These are phyloP conservation scores for Orbicella faveolata DNA, from an alignment of 64 coral and sea anemone genomes.

Conservation along the genomic window DNA sequence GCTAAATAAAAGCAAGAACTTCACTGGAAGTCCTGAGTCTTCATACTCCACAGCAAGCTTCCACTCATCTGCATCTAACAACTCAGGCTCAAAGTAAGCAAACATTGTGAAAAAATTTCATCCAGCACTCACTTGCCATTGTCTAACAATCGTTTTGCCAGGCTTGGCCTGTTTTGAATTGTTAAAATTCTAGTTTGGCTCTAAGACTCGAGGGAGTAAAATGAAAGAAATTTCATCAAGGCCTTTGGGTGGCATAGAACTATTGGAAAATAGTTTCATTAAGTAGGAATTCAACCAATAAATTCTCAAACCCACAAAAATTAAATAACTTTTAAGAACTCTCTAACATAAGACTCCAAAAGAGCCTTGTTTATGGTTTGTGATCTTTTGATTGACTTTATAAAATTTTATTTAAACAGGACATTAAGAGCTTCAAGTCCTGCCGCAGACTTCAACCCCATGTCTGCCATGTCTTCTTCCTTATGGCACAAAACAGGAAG, in stretches of 20 bases:
- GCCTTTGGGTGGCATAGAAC: no score
- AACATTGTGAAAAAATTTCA: neutral
- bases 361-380: neutral
- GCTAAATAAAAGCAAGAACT: constrained; percentile 19
- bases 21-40: constrained; percentile 83
- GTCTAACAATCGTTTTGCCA: no score
- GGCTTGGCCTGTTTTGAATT: no score
- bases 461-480: constrained; percentile 28
- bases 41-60: constrained; percentile 75
- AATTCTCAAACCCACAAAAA: no score
- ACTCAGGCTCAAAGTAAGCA: constrained; percentile 72
- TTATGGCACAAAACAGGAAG: constrained; percentile 44
- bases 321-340: no score
- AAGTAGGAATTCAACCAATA: no score
- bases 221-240: no score
- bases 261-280: no score
- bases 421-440: constrained; percentile 49
- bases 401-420: constrained; percentile 8
- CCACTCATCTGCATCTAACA: constrained; percentile 71
- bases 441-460: neutral
- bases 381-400: neutral
- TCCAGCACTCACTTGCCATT: no score
- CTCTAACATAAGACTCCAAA: no score
- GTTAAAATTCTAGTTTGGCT: no score
- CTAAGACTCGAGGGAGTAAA: no score